phyloP scores from a whole-genome alignment of 92 coral and sea anemone species.

The Porites lobata region DNA sequence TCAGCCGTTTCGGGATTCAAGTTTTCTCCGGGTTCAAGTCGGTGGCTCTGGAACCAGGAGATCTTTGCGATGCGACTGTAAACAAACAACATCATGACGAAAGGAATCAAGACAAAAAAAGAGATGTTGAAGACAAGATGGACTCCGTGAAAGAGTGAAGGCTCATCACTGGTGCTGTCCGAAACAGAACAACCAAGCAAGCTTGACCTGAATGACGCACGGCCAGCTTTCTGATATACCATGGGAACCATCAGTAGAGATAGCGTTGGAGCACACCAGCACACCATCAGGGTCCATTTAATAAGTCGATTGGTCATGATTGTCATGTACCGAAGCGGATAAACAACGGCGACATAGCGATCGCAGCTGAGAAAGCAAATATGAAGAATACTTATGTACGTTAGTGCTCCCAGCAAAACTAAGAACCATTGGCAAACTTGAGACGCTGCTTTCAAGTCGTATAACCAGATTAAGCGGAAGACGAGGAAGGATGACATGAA shows the following conservation, averaged over 20 bases:
- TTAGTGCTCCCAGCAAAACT: slow-evolving; percentile 15
- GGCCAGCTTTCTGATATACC: background rate
- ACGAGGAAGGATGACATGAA: background rate
- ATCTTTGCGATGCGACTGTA: slow-evolving; percentile 49
- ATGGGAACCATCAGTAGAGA: slow-evolving; percentile 17
- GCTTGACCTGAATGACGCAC: background rate
- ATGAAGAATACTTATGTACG: slow-evolving; percentile 78
- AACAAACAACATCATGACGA: slow-evolving; percentile 34
- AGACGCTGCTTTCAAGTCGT: slow-evolving; percentile 28
- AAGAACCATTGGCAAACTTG: slow-evolving; percentile 14
- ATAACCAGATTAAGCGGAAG: slow-evolving; percentile 25
- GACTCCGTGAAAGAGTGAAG: background rate
- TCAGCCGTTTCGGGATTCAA: slow-evolving; percentile 17
- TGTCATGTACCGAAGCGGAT: slow-evolving; percentile 73
- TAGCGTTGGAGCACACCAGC: slow-evolving; percentile 63
- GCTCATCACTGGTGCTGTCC: background rate
- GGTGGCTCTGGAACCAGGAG: slow-evolving; percentile 51
- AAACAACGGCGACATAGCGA: slow-evolving; percentile 82
- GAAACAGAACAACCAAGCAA: slow-evolving; percentile 35
- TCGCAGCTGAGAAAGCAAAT: slow-evolving; percentile 85
- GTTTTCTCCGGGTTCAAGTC: slow-evolving; percentile 37
- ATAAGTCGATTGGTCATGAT: slow-evolving; percentile 73
- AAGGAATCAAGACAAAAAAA: slow-evolving; percentile 38
- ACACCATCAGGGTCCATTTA: slow-evolving; percentile 19
- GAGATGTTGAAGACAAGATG: slow-evolving; percentile 29